Conservation (phyloP, 2,113 vertebrate genomes). For the Muntiacus muntjak region DNA sequence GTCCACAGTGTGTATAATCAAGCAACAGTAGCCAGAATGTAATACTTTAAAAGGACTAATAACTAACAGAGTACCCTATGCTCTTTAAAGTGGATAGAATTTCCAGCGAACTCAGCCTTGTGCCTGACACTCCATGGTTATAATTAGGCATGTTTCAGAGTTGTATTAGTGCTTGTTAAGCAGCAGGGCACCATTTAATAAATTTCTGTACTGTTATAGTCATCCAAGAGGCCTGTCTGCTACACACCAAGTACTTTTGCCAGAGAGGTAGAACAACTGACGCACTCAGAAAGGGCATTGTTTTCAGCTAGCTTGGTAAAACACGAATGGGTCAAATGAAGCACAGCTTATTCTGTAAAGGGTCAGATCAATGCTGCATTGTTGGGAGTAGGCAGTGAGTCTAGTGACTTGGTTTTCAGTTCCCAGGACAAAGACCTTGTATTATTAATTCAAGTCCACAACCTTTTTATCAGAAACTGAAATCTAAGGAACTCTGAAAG, state of each 20-base stretch:
- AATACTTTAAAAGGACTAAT: conserved; percentile 34
- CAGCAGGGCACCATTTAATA: conserved; percentile 39
- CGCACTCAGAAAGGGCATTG: conserved; percentile 22
- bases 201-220: background rate
- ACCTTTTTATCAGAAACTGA: conserved; percentile 1
- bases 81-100: conserved; percentile 18
- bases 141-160: conserved; percentile 46
- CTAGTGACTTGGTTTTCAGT: background rate
- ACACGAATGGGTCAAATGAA: conserved; percentile 36
- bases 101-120: conserved; percentile 33
- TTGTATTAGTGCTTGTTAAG: conserved; percentile 43
- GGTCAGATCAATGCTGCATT: conserved; percentile 1
- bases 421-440: background rate
- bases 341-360: conserved; percentile 19
- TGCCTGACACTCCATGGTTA: conserved; percentile 4
- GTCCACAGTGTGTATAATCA: conserved; percentile 6
- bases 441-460: background rate
- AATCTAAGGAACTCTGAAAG: background rate
- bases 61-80: background rate
- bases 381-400: background rate
- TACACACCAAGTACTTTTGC: conserved; percentile 30
- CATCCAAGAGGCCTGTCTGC: conserved; percentile 20
- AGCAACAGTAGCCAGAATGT: conserved; percentile 22
- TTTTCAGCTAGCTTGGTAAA: background rate
- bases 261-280: background rate